A percentile compares a stretch with the other conserved stretches of the same genome.
Evolutionary conservation across 1,140 invertebrate genomes (phyloP).

Genomic region (Aphaenogaster ashmeadi): DNA sequence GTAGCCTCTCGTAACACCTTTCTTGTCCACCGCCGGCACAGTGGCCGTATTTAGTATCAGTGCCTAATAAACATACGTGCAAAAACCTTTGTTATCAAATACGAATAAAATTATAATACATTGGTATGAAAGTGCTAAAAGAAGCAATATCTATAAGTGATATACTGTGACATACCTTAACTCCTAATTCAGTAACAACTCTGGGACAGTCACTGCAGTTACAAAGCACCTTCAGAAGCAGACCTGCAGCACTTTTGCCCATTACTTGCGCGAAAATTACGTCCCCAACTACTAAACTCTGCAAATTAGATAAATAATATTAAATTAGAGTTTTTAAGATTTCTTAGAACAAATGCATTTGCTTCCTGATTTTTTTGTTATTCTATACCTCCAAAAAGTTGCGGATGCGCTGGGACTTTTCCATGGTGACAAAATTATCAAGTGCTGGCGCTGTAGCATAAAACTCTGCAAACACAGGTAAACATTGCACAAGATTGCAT

Average conservation of each 20-base stretch:
- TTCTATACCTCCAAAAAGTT: slow-evolving; percentile 93
- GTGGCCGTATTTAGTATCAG: slow-evolving; percentile 87
- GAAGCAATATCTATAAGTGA: background rate
- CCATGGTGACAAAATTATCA: slow-evolving; percentile 93
- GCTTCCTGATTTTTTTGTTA: background rate
- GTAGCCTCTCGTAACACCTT: slow-evolving; percentile 92
- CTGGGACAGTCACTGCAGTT: slow-evolving; percentile 92
- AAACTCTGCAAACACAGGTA: slow-evolving; percentile 89
- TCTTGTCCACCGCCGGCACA: slow-evolving; percentile 93
- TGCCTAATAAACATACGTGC: slow-evolving; percentile 75
- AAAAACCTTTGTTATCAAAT: slow-evolving; percentile 20
- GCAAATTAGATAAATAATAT: slow-evolving; percentile 76
- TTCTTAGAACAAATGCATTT: background rate
- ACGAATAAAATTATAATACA: background rate
- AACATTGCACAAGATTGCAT: background rate
- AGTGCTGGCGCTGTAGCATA: slow-evolving; percentile 95
- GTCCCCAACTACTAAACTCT: slow-evolving; percentile 94
- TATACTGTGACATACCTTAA: slow-evolving; percentile 89
- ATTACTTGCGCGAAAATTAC: slow-evolving; percentile 94
- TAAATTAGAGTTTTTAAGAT: slow-evolving; percentile 43
- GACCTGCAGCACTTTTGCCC: slow-evolving; percentile 90
- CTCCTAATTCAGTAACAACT: slow-evolving; percentile 94
- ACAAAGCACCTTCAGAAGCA: slow-evolving; percentile 94
- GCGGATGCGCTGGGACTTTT: slow-evolving; percentile 90
- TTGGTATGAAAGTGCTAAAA: background rate